phyloP scores from a whole-genome alignment of 2,797 vertebrate species.

The Silurus lanzhouensis region DNA sequence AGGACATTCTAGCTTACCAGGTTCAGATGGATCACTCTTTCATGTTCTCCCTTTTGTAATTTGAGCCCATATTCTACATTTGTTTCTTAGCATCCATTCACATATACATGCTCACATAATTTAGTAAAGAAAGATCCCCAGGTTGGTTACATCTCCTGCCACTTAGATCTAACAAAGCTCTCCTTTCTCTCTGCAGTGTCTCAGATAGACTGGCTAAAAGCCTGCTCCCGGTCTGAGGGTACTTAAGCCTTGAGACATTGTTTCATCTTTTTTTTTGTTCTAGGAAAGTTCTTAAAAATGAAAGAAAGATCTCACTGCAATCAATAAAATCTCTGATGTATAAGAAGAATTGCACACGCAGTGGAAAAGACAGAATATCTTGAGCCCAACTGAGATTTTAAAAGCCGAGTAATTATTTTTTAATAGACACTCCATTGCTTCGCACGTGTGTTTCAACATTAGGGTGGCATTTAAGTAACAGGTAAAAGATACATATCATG shows the following conservation, averaged over 20 bases:
- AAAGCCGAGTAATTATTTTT: not conserved
- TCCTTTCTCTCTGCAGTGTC: conserved; percentile 5
- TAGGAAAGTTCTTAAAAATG: conserved; percentile 9
- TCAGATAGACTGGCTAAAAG: conserved; percentile 41
- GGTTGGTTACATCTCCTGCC: conserved; percentile 16
- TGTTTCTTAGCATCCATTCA: not conserved
- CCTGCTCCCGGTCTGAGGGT: conserved; percentile 16
- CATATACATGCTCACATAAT: conserved; percentile 14
- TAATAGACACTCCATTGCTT: not conserved
- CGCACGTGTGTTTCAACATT: not conserved
- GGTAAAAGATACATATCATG: conserved; percentile 1
- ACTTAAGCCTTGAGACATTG: conserved; percentile 34
- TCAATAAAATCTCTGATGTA: conserved; percentile 31
- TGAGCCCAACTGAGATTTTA: not conserved
- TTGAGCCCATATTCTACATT: not conserved
- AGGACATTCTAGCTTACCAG: conserved; percentile 12
- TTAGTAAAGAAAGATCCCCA: conserved; percentile 7
- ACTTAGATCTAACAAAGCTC: conserved; percentile 24
- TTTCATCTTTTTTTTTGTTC: not conserved
- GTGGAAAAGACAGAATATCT: conserved; percentile 7
- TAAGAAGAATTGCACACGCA: conserved; percentile 11
- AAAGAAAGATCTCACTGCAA: not conserved
- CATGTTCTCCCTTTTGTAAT: not conserved
- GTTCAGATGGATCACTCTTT: conserved; percentile 23
- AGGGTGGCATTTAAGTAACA: not conserved